These are phyloP conservation scores for Metopolophium dirhodum DNA, from an alignment of 1,140 invertebrate genomes.

Conservation along the genomic window DNA sequence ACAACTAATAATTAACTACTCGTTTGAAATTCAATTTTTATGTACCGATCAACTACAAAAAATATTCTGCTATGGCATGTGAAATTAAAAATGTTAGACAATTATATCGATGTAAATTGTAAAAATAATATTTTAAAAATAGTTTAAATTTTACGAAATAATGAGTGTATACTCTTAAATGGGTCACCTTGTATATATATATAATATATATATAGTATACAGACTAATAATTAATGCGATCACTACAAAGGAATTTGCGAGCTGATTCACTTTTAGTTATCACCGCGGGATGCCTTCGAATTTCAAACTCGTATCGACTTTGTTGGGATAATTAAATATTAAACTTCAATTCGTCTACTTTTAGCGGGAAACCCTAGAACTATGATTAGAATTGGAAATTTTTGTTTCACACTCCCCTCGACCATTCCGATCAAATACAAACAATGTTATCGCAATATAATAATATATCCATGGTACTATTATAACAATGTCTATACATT, in stretches of 20 bases:
- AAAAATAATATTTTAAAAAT: too few species aligned
- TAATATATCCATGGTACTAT: neutral
- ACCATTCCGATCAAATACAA: neutral
- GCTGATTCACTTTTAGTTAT: neutral
- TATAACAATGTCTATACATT: neutral
- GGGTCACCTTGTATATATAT: neutral
- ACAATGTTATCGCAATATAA: neutral
- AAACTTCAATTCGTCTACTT: neutral
- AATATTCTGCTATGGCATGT: neutral
- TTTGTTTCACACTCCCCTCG: neutral
- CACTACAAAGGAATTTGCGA: neutral
- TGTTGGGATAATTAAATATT: conserved; percentile 2
- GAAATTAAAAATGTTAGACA: neutral
- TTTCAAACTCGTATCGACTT: neutral
- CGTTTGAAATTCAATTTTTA: neutral
- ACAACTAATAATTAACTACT: too few species aligned
- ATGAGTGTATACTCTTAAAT: neutral
- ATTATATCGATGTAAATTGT: too few species aligned
- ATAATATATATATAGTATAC: neutral
- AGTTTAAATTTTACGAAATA: too few species aligned
- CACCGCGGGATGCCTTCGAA: neutral
- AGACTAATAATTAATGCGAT: neutral
- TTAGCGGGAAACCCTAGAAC: neutral
- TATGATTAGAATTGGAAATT: neutral
- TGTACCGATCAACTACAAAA: neutral